Percentiles rank a stretch among this genome's conserved stretches.
phyloP scores from a whole-genome alignment of 2,888 invertebrate genomes.

The Amitus sp. region DNA sequence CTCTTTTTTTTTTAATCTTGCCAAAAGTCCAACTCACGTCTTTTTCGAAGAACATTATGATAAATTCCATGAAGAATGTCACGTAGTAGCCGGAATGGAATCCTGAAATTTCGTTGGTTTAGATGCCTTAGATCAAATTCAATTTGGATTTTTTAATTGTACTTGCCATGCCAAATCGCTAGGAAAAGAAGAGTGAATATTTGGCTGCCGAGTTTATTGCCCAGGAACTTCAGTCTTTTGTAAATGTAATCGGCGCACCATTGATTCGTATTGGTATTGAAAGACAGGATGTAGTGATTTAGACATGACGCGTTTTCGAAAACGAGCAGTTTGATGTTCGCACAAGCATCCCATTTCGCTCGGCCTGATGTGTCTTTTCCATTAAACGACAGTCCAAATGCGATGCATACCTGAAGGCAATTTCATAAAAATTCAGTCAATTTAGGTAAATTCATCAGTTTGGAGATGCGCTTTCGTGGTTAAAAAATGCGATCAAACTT shows the following conservation, averaged over 20 bases:
- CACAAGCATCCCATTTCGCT: conserved; percentile 86
- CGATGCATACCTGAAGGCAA: conserved; percentile 56
- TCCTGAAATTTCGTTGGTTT: too few relatives aligned
- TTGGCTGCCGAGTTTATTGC: conserved; percentile 78
- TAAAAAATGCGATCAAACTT: too few relatives aligned
- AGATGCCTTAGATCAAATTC: too few relatives aligned
- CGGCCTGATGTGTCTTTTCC: conserved; percentile 75
- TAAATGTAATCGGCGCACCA: conserved; percentile 96
- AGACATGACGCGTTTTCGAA: conserved; percentile 88
- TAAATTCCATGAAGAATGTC: conserved; percentile 91
- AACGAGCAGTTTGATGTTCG: conserved; percentile 84
- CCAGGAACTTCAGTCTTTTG: conserved; percentile 91
- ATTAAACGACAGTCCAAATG: conserved; percentile 85
- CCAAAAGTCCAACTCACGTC: too few relatives aligned
- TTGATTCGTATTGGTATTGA: conserved; percentile 95
- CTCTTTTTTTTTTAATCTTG: too few relatives aligned
- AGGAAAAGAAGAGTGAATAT: conserved; percentile 84
- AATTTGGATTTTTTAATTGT: too few relatives aligned
- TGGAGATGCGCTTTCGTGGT: too few relatives aligned
- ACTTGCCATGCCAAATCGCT: conserved; percentile 97
- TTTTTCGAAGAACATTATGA: conserved; percentile 86
- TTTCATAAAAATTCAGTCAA: too few relatives aligned
- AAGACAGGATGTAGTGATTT: conserved; percentile 88
- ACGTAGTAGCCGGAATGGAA: conserved; percentile 93
- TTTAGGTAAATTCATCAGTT: too few relatives aligned